phyloP scores from a whole-genome alignment of 2,113 vertebrate species.

The Pitta sordida region DNA sequence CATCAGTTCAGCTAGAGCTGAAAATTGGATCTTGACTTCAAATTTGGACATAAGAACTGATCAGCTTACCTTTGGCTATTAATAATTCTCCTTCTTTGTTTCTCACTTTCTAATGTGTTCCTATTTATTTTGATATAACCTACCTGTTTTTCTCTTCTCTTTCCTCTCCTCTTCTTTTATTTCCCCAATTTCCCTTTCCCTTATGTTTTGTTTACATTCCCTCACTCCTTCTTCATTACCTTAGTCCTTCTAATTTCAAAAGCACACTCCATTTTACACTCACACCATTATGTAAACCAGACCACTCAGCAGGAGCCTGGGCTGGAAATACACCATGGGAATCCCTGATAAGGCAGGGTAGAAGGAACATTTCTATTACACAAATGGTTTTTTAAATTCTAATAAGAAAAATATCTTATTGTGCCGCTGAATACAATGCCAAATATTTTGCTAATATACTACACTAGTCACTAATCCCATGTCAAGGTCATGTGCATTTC shows the following conservation, averaged over 20 bases:
- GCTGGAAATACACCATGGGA: conserved; percentile 59
- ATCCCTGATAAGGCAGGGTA: conserved; percentile 62
- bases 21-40: not conserved
- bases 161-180: not conserved
- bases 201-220: not conserved
- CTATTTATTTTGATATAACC: not conserved
- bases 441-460: conserved; percentile 51
- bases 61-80: not conserved
- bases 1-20: not conserved
- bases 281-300: conserved; percentile 37
- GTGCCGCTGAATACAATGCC: conserved; percentile 52
- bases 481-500: conserved; percentile 55
- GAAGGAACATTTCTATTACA: conserved; percentile 55
- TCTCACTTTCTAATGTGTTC: not conserved
- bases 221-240: not conserved
- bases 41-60: not conserved
- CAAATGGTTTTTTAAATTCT: conserved; percentile 37
- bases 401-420: conserved; percentile 59
- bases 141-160: too few relatives aligned
- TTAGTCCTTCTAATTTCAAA: conserved; percentile 51
- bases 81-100: not conserved
- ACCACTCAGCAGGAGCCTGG: conserved; percentile 47
- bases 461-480: conserved; percentile 64
- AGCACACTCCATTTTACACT: conserved; percentile 40
- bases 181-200: not conserved